These are phyloP conservation scores for Uloborus diversus DNA, from an alignment of 1,140 invertebrate genomes.

Conservation along the genomic window DNA sequence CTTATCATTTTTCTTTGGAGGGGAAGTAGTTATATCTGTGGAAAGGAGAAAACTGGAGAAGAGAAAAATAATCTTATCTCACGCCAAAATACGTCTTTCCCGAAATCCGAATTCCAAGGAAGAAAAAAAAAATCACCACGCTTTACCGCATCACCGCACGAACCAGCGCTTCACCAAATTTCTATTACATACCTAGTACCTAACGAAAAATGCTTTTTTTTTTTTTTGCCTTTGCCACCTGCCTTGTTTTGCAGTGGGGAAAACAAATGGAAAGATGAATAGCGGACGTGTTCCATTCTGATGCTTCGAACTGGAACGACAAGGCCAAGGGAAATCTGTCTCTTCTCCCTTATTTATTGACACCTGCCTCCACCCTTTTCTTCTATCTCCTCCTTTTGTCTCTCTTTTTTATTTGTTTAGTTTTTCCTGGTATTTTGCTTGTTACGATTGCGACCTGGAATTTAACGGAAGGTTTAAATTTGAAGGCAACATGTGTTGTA, in stretches of 20 bases:
- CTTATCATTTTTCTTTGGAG: too few species aligned
- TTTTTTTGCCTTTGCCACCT: neutral
- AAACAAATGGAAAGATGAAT: neutral
- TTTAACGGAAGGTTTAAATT: too few species aligned
- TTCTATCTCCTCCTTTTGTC: neutral
- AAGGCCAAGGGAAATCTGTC: slow-evolving; percentile 38
- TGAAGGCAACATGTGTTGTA: too few species aligned
- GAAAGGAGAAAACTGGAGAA: too few species aligned
- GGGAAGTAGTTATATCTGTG: too few species aligned
- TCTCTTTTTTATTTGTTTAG: slow-evolving; percentile 7
- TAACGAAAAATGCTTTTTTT: neutral
- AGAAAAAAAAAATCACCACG: neutral
- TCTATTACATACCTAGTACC: neutral
- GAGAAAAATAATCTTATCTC: too few species aligned
- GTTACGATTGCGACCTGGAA: too few species aligned
- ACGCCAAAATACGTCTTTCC: too few species aligned
- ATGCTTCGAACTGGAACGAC: slow-evolving; percentile 11
- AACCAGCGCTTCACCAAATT: neutral
- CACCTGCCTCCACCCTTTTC: neutral
- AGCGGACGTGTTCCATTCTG: slow-evolving; percentile 4
- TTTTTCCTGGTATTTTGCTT: neutral
- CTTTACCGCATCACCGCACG: slow-evolving; percentile 1
- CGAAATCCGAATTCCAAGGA: too few species aligned
- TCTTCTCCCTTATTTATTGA: slow-evolving; percentile 32
- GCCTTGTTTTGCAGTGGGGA: neutral